A percentile compares a stretch with the other conserved stretches of the same genome.
These are phyloP conservation scores for Drosophila tripunctata DNA, from an alignment of 2,888 invertebrate species.

Conservation along the genomic window DNA sequence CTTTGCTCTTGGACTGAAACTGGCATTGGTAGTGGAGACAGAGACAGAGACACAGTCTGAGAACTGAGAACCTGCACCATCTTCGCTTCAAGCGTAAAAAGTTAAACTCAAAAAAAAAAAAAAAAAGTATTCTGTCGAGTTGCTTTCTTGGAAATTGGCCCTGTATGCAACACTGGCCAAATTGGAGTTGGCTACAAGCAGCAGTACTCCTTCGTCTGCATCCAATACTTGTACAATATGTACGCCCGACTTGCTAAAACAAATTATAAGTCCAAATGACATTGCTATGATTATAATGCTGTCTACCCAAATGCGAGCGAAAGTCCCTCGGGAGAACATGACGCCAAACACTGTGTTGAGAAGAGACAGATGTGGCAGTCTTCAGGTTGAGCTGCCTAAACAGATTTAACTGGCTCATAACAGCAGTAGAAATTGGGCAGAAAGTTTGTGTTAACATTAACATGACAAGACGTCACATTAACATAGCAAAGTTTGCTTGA, in stretches of 20 bases:
- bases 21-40: neutral
- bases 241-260: constrained; percentile 47
- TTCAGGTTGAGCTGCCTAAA: constrained; percentile 2
- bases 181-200: neutral
- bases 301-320: constrained; percentile 6
- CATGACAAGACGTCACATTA: neutral
- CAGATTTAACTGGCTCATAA: neutral
- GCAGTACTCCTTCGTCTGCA: constrained; percentile 33
- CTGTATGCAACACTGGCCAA: constrained; percentile 34
- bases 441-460: neutral
- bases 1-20: constrained; percentile 1
- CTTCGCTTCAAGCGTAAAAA: constrained; percentile 75
- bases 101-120: constrained; percentile 57
- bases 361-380: constrained; percentile 29
- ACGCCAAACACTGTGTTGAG: constrained; percentile 1
- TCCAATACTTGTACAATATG: constrained; percentile 26
- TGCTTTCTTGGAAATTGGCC: constrained; percentile 72
- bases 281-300: constrained; percentile 59
- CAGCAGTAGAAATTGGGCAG: neutral
- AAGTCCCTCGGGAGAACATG: neutral
- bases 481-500: neutral
- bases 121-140: constrained; percentile 52
- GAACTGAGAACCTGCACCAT: constrained; percentile 15
- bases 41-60: neutral
- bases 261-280: constrained; percentile 69